A percentile compares a stretch with the other conserved stretches of the same genome.
phyloP scores from a whole-genome alignment of 2,797 vertebrate genomes.

The Champsocephalus esox region DNA sequence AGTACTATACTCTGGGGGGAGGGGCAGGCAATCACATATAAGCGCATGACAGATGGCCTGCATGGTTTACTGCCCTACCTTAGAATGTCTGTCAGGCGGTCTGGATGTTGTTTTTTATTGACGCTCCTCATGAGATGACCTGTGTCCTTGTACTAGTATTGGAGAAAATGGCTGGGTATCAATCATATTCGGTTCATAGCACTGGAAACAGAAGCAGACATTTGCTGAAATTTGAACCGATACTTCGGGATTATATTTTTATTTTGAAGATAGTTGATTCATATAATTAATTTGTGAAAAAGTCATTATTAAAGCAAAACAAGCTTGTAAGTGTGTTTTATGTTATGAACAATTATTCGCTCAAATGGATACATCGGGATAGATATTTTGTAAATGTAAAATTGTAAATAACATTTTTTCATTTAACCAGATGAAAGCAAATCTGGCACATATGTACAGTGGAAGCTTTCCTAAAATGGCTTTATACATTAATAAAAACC shows the following conservation, averaged over 20 bases:
- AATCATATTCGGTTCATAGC: background rate
- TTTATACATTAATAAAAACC: too few species aligned
- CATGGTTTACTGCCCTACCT: conserved; percentile 61
- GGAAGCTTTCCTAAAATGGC: too few species aligned
- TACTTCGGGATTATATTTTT: background rate
- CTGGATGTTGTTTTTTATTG: conserved; percentile 41
- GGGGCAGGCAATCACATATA: conserved; percentile 49
- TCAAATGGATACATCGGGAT: background rate
- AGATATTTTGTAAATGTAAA: background rate
- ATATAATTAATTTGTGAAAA: background rate
- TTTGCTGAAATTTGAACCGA: background rate
- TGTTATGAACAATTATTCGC: background rate
- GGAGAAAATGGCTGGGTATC: background rate
- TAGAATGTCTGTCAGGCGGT: conserved; percentile 68
- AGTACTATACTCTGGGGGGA: conserved; percentile 44
- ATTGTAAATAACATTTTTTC: background rate
- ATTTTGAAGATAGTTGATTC: background rate
- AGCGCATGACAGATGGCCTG: conserved; percentile 75
- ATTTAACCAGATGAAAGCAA: too few species aligned
- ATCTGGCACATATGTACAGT: too few species aligned
- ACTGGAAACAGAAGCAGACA: background rate
- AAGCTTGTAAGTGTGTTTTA: background rate
- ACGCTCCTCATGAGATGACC: conserved; percentile 21
- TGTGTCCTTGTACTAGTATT: conserved; percentile 20
- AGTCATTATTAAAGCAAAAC: background rate